Conservation (phyloP, 1,140 invertebrate genomes). For the Heliconius hermathena region DNA sequence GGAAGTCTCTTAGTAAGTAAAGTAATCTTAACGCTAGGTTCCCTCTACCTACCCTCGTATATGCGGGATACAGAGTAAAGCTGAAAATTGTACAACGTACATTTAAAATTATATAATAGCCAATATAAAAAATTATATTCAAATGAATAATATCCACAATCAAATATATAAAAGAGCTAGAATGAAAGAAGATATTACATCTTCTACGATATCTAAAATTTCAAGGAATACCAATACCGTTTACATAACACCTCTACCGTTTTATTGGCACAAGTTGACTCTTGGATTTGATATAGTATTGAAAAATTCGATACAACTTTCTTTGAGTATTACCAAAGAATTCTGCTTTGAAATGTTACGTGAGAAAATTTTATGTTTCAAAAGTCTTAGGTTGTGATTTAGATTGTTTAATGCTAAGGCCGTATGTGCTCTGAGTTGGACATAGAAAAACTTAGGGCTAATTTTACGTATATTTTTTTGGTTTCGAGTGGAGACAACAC, state of each 20-base stretch:
- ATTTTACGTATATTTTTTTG: no score
- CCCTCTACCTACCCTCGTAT: no score
- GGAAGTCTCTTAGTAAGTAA: no score
- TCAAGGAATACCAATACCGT: background rate
- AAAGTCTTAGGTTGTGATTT: background rate
- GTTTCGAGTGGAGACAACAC: no score
- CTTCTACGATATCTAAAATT: background rate
- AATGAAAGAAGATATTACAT: no score
- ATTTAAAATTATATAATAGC: no score
- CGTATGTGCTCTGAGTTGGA: background rate
- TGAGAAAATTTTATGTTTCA: background rate
- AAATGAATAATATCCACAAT: no score
- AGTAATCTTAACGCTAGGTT: no score
- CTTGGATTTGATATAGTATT: constrained; percentile 4
- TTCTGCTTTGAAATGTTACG: constrained; percentile 2
- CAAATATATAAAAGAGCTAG: no score
- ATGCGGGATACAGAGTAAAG: no score
- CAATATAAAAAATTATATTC: no score
- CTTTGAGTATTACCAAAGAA: constrained; percentile 5
- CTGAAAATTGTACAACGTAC: no score
- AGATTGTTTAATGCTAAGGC: background rate
- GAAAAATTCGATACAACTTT: constrained; percentile 6
- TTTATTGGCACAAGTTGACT: background rate
- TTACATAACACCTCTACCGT: background rate
- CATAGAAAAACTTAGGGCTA: background rate